phyloP scores from a whole-genome alignment of 2,888 invertebrate genomes.

The Autographa pulchrina region DNA sequence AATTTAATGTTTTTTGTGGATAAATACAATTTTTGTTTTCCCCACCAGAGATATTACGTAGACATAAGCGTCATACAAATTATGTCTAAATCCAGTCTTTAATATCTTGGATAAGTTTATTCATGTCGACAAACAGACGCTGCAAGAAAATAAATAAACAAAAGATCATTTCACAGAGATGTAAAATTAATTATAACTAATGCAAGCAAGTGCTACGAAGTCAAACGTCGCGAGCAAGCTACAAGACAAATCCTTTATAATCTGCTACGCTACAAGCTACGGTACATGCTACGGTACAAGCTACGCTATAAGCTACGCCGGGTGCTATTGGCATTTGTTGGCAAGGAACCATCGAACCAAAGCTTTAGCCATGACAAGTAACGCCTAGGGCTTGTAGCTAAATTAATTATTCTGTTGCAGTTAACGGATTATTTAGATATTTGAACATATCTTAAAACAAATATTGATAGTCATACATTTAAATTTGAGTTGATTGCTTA shows the following conservation, averaged over 20 bases:
- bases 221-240: constrained; percentile 30
- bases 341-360: constrained; percentile 43
- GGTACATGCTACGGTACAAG: constrained; percentile 40
- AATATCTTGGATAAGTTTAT: no score
- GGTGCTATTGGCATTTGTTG: constrained; percentile 52
- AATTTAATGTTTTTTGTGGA: no score
- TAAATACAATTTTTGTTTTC: no score
- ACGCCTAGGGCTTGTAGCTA: constrained; percentile 34
- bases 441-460: neutral
- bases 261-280: constrained; percentile 54
- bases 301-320: constrained; percentile 35
- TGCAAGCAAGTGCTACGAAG: constrained; percentile 34
- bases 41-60: no score
- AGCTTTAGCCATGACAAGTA: constrained; percentile 36
- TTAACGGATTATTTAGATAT: neutral
- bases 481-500: no score
- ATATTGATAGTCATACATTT: no score
- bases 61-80: no score
- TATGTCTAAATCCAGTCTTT: no score
- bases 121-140: no score
- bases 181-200: constrained; percentile 47
- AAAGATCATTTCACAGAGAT: neutral
- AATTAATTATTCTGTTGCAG: constrained; percentile 1
- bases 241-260: constrained; percentile 57
- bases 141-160: neutral